Conservation (phyloP, 1,140 invertebrate genomes). For the Sitobion miscanthi region DNA sequence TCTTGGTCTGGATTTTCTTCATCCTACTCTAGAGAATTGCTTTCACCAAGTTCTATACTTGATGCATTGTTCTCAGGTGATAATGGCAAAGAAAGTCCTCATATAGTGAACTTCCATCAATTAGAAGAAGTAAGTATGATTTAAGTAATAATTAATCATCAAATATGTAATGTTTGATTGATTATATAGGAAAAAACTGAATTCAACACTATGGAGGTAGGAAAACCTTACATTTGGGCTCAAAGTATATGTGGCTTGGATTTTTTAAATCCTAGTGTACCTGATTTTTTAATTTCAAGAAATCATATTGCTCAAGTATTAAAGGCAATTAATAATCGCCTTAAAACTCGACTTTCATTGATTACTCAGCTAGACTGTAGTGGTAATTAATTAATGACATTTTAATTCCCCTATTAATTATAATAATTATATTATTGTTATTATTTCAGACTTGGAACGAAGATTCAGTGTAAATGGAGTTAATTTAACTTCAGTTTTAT, state of each 20-base stretch:
- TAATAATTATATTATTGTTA: background rate
- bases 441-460: constrained; percentile 45
- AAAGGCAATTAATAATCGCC: constrained; percentile 48
- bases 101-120: constrained; percentile 48
- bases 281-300: constrained; percentile 44
- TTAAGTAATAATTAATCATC: background rate
- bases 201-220: constrained; percentile 40
- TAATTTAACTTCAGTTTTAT: constrained; percentile 54
- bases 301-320: constrained; percentile 41
- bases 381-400: constrained; percentile 13
- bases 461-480: constrained; percentile 51
- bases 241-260: constrained; percentile 50
- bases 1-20: constrained; percentile 53
- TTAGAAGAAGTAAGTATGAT: constrained; percentile 39
- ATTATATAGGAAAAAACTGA: constrained; percentile 32
- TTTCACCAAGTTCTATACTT: constrained; percentile 50
- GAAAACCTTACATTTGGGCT: constrained; percentile 52
- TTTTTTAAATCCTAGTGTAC: constrained; percentile 38
- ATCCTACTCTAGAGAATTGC: constrained; percentile 44
- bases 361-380: constrained; percentile 49
- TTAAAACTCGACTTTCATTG: constrained; percentile 48
- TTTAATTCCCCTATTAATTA: background rate
- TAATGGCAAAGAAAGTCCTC: constrained; percentile 36
- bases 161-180: background rate
- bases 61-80: constrained; percentile 46